phyloP scores from a whole-genome alignment of 2,888 invertebrate genomes.

The Orthonevra nobilis region DNA sequence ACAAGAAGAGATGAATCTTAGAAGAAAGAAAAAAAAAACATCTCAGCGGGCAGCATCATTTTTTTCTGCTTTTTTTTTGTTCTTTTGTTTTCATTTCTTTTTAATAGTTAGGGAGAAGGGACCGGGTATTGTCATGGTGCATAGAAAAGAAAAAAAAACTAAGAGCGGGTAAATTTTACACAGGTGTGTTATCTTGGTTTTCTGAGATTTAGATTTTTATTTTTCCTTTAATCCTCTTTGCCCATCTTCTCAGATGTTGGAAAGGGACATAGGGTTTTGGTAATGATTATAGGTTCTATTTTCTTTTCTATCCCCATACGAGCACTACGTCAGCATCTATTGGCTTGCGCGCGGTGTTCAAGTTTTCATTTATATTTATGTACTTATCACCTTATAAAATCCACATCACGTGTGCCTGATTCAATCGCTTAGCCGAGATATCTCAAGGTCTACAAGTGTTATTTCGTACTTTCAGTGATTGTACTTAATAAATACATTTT shows the following conservation, averaged over 20 bases:
- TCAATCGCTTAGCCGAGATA: conserved; percentile 3
- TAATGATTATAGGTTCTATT: conserved; percentile 6
- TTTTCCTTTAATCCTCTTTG: neutral
- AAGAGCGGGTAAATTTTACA: conserved; percentile 33
- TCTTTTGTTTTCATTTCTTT: no score
- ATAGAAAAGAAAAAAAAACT: neutral
- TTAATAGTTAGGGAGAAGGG: conserved; percentile 11
- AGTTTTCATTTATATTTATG: no score
- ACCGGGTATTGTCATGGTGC: conserved; percentile 20
- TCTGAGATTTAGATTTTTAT: conserved; percentile 12
- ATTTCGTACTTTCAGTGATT: conserved; percentile 42
- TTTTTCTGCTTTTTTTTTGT: neutral
- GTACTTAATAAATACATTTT: neutral
- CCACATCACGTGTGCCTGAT: conserved; percentile 40
- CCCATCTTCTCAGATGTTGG: neutral
- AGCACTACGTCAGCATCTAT: no score
- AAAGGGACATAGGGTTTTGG: conserved; percentile 15
- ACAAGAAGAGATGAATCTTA: conserved; percentile 12
- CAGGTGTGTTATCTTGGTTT: conserved; percentile 37
- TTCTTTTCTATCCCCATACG: neutral
- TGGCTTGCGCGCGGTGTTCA: neutral
- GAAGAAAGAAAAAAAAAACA: no score
- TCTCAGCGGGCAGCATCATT: conserved; percentile 18
- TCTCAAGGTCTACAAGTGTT: conserved; percentile 64
- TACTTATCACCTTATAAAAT: conserved; percentile 14